These are phyloP conservation scores for Circaetus cinerascens DNA, from an alignment of 2,113 vertebrate species.

Conservation along the genomic window DNA sequence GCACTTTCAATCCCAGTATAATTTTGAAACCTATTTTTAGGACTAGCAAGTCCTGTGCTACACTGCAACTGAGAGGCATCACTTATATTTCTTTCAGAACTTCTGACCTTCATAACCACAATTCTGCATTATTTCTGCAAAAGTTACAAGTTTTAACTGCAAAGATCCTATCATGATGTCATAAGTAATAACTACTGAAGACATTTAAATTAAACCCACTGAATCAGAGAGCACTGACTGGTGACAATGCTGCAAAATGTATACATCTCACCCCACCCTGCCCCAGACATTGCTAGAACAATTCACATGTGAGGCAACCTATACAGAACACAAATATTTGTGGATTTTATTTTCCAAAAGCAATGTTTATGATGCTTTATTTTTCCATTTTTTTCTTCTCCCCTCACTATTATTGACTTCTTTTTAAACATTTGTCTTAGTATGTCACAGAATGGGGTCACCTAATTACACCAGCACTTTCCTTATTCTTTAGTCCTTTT, in stretches of 20 bases:
- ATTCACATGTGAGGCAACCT: not conserved
- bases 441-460: not conserved
- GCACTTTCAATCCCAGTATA: not conserved
- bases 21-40: not conserved
- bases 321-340: not conserved
- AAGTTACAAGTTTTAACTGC: not conserved
- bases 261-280: not conserved
- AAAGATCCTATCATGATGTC: not conserved
- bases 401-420: not conserved
- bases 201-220: not conserved
- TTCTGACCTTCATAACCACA: not conserved
- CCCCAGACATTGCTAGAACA: not conserved
- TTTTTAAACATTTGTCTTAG: not conserved
- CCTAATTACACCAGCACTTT: not conserved
- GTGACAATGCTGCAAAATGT: not conserved
- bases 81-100: not conserved
- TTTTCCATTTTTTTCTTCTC: not conserved
- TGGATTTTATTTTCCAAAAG: not conserved
- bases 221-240: not conserved
- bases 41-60: not conserved
- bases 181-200: not conserved
- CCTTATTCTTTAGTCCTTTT: not conserved
- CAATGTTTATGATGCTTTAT: not conserved
- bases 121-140: not conserved
- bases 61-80: not conserved